Evolutionary conservation across 2,113 vertebrate species (phyloP).

Genomic region (Salvelinus sp.): DNA sequence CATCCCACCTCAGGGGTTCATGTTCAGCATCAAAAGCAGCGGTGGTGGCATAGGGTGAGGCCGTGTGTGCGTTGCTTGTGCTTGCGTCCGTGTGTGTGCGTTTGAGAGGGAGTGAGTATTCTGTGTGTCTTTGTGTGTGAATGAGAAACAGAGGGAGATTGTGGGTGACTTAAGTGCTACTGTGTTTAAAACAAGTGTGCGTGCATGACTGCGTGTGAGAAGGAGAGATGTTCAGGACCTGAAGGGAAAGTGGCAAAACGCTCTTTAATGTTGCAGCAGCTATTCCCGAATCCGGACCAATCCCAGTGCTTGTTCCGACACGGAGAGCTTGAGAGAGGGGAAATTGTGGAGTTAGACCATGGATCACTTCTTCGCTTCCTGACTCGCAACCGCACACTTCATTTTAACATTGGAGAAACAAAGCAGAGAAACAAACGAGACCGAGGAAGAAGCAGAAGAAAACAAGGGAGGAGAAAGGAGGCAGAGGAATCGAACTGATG

Average conservation of each 20-base stretch:
- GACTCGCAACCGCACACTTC: conserved; percentile 23
- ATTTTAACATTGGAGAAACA: no score
- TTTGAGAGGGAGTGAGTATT: background rate
- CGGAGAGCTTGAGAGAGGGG: conserved; percentile 8
- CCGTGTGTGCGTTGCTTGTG: background rate
- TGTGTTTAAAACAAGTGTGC: no score
- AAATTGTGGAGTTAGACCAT: background rate
- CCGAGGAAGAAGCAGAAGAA: no score
- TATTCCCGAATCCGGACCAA: background rate
- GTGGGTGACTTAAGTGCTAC: background rate
- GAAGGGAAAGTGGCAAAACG: background rate
- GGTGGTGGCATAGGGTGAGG: background rate
- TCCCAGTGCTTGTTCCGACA: conserved; percentile 17
- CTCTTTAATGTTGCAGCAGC: background rate
- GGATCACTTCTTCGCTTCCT: conserved; percentile 18
- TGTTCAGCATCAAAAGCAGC: background rate
- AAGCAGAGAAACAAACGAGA: no score
- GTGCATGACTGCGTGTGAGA: no score
- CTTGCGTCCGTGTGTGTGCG: no score
- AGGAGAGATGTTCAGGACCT: background rate
- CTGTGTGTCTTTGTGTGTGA: background rate
- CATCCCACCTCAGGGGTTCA: background rate
- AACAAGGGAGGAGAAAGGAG: background rate
- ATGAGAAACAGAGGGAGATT: background rate
- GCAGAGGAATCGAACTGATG: background rate